Base-by-base conservation (phyloP, 2,888 invertebrate species). In the Crioceris asparagi region DNA sequence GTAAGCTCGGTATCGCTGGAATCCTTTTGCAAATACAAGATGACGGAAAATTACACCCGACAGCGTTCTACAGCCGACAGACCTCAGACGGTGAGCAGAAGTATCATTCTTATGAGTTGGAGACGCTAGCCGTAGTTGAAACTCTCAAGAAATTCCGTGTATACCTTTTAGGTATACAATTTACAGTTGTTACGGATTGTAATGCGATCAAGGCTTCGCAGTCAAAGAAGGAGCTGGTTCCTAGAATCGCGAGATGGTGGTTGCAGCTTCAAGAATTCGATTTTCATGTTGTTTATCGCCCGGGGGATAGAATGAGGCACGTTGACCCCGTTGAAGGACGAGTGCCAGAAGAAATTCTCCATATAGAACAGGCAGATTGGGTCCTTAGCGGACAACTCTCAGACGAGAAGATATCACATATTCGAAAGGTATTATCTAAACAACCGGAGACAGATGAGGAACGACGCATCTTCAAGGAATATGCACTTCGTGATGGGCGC, bases 51-150 rank as follows among this genome's bases (percentile, higher is more conserved):
- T 32, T 52, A 34, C 45, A 52, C 26, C 52, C 52, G 2, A 49
- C 57, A 6, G 52, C 53, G 1, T 62, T 56, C 33, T 54, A 48
- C 17, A 59, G 56, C 29, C 47, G 55, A 3, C 56, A 54, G 30
- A 53, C 60, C 1, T 50, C 51, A 0, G 44, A 37, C 2, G 46
- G 50, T 2, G 63, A 65, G 44, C 34, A 38, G 12, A 54, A 49
- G 18, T 60, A 57, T 23, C 55, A 55, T 19, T 54, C 54, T 1
- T 57, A 55, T 18, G 63, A 65, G 26, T 38, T 56, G 11, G 58
- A 64, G 35, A 52, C 48, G 1, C 49, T 64, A n/a, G 60, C 60
- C 1, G 52, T 62, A 0, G 54, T 62, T 0, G 52, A 47, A 35
- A 46, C 51, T 8, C 25, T 61, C 2, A 40, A 49, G 12, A 53